Base-by-base conservation (phyloP, 1,140 invertebrate species). In the Tyrophagus putrescentiae region DNA sequence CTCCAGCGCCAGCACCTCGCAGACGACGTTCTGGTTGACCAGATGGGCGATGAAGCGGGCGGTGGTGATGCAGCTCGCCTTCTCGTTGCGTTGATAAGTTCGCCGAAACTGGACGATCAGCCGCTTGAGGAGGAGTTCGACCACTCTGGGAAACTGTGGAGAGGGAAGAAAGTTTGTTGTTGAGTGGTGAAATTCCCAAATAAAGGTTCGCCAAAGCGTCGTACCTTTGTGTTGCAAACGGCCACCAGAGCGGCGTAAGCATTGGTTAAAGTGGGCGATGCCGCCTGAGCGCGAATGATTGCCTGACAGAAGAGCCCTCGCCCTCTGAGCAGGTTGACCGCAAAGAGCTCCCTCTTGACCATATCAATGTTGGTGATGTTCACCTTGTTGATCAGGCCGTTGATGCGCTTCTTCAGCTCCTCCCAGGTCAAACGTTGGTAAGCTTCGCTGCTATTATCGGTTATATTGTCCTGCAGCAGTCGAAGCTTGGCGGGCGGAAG, bases 371-470 rank as follows among this genome's bases (percentile, higher is more conserved):
- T 99, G 1, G 86, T 85, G 0, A 87, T 85, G 69, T 98, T 99
- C 0, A 98, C 84, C 78, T 98, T 98, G 73, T 99, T 99, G 48
- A 98, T 92, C 62, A 87, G 82, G 70, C 96, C 95, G 70, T 98
- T 92, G 62, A 99, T 92, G n/a, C 91, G 96, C 70, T 98, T 98
- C 69, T 98, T 98, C 16, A 99, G 72, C 0, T 90, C 90, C 78
- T 98, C 94, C 95, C 95, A 99, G 2, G 94, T 84, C 16, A 98
- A 82, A 64, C 95, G 76, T 73, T 99, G 96, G 75, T 91, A 98
- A 9, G 86, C 85, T 11, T 82, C 80, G 65, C 87, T 89, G 33
- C 36, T 79, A 73, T 97, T 97, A 68, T 97, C 91, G 0, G 85
- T 90, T 25, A 95, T 93, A 70, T 85, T 81, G 0, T 84, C 84